phyloP scores from a whole-genome alignment of 2,888 invertebrate genomes.

The Rhorus exstirpatorius region DNA sequence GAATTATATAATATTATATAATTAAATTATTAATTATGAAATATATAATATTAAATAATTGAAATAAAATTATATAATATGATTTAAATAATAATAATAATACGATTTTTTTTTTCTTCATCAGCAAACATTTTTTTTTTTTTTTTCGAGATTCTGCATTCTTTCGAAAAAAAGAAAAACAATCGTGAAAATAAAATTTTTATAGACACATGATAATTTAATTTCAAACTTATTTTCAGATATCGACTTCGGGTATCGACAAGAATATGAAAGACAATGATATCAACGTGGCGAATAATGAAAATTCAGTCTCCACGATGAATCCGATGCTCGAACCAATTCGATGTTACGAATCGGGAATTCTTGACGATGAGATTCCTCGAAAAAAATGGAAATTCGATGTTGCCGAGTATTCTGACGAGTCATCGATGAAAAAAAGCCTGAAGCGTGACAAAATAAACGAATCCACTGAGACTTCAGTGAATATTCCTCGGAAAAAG shows the following conservation, averaged over 20 bases:
- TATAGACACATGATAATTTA: too few relatives aligned
- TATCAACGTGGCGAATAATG: neutral
- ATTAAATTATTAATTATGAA: too few relatives aligned
- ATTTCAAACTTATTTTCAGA: neutral
- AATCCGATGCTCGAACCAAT: neutral
- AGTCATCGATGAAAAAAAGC: neutral
- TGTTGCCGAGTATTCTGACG: neutral
- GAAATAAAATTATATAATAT: too few relatives aligned
- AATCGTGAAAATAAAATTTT: too few relatives aligned
- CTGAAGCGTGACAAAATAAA: slow-evolving; percentile 18
- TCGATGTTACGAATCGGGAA: neutral
- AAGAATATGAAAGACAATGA: too few relatives aligned
- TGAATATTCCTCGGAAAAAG: slow-evolving; percentile 36
- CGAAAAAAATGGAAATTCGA: slow-evolving; percentile 7
- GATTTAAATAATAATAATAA: too few relatives aligned
- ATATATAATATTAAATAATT: too few relatives aligned
- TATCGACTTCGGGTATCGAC: neutral
- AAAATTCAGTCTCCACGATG: neutral
- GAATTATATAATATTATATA: too few relatives aligned
- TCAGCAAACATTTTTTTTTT: too few relatives aligned
- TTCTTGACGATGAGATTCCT: slow-evolving; percentile 6
- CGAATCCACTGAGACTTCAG: neutral
- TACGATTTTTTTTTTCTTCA: too few relatives aligned
- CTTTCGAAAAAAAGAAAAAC: neutral
- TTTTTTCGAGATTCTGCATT: neutral